These are phyloP conservation scores for Limanda limanda DNA, from an alignment of 2,113 vertebrate genomes.

Conservation along the genomic window DNA sequence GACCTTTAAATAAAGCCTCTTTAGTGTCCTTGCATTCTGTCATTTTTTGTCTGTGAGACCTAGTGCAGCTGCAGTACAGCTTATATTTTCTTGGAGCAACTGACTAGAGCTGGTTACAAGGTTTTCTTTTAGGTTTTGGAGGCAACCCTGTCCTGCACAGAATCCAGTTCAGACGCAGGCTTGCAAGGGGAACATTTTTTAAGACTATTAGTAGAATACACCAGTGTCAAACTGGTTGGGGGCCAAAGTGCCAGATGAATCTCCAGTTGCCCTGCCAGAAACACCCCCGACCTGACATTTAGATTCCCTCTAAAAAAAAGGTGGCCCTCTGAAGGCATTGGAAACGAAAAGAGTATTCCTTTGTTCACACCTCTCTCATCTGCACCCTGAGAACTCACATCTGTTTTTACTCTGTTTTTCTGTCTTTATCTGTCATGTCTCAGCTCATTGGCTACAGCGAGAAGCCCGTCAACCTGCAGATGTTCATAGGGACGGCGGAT, in stretches of 20 bases:
- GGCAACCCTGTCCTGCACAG: conserved; percentile 19
- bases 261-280: conserved; percentile 59
- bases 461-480: conserved; percentile 96
- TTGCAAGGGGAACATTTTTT: conserved; percentile 50
- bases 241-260: conserved; percentile 65
- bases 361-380: conserved; percentile 56
- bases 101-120: conserved; percentile 23
- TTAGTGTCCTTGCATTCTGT: not conserved
- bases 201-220: conserved; percentile 51
- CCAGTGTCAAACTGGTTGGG: conserved; percentile 47
- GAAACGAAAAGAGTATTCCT: conserved; percentile 56
- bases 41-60: not conserved
- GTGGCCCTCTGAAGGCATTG: conserved; percentile 47
- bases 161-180: conserved; percentile 38
- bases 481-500: conserved; percentile 99
- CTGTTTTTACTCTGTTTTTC: conserved; percentile 53
- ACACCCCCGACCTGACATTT: conserved; percentile 59
- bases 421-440: conserved; percentile 61
- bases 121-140: conserved; percentile 30
- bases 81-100: conserved; percentile 15
- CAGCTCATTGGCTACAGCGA: conserved; percentile 96
- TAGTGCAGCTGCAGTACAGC: not conserved
- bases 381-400: conserved; percentile 53
- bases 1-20: not conserved
- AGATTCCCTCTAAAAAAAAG: conserved; percentile 55